Base-by-base conservation (phyloP, 2,113 vertebrate species). In the Isichthys henryi region DNA sequence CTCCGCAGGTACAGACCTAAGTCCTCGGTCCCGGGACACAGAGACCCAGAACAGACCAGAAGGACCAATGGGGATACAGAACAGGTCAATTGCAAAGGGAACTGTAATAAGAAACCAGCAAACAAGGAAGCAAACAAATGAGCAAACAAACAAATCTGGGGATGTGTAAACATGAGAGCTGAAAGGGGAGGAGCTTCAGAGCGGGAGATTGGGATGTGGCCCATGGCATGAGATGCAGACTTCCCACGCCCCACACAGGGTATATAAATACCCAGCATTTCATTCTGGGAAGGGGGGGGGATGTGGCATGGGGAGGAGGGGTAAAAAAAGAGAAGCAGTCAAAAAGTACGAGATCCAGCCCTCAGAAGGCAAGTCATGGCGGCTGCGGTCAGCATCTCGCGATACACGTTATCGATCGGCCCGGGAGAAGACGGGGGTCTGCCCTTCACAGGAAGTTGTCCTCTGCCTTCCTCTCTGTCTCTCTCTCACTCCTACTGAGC, bases 351-450 rank as follows among this genome's bases (percentile, higher is more conserved):
- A 11, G 15, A 6, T 39, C 11, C 56, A 58, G 56, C 56, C 56
- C 56, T 62, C 23, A 86, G 49, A 45, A 46, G 58, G 53, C 58
- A n/a, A 21, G 77, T 86, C 77, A 27, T 70, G 70, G 88, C 45
- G 87, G 89, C 87, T 58, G 48, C 31, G 90, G 70, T 82, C 87
- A 84, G 90, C 49, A 35, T 89, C 88, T 89, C 48, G 88, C 39
- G 80, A 91, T 91, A 50, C 48, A 17, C 15, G 62, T 45, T 91
- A 91, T 89, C 83, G 89, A 92, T 89, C 50, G 39, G 80, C 80
- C 58, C 3, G 35, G 8, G 86, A 83, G 53, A 11, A 23, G 62
- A 10, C 13, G 31, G n/a, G 80, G 31, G 23, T 1, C 7, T 31
- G 35, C 13, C 35, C 74, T 80, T 80, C 13, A 39, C n/a, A 11